Evolutionary conservation across 2,113 vertebrate genomes (phyloP), one percentile per base, ranked within the genome.

Genomic region (Tyto alba): DNA sequence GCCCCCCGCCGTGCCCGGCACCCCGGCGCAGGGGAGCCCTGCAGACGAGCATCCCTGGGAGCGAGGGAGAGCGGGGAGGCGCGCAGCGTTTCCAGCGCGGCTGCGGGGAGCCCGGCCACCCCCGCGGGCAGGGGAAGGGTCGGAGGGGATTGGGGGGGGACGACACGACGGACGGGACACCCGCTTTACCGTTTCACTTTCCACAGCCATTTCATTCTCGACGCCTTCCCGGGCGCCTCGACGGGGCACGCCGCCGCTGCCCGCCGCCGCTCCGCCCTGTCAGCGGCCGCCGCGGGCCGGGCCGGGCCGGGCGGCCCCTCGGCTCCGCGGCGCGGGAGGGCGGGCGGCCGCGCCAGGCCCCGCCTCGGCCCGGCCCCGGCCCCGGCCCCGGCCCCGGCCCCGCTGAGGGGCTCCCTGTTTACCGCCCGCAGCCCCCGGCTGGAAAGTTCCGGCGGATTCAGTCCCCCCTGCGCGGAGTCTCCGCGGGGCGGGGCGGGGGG

Each of bases 201-300:
- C 99, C 99, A 99, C 97, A 98, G 98, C 98, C 99, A 98, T 98
- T 98, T 99, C 99, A 99, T 99, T 97, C 98, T 99, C 98, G 98
- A 97, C 68, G 97, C 94, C 98, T 98, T 98, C 97, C 96, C 97
- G 98, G 97, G 98, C 95, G 81, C 98, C 97, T 94, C 95, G 94
- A 50, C 92, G 96, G 97, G 91, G 97, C 98, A 98, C 99, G 96
- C 92, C 98, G 97, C 90, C 29, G 45, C 87, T 16, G 29, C 32
- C 76, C 43, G 11, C 36, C 25, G 40, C 63, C 40, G 47, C 80
- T 47, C 73, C 36, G 41, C 66, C 66, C 66, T 69, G 47, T 47
- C 64, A 77, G 64, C 52, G 62, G 56, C 85, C 60, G 66, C 71
- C 40, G 47, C 72, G 79, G 63, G 56, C 67, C 60, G 34, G 6